These are phyloP conservation scores for Nansenia antarctica DNA, from an alignment of 2,113 vertebrate species.

Conservation along the genomic window DNA sequence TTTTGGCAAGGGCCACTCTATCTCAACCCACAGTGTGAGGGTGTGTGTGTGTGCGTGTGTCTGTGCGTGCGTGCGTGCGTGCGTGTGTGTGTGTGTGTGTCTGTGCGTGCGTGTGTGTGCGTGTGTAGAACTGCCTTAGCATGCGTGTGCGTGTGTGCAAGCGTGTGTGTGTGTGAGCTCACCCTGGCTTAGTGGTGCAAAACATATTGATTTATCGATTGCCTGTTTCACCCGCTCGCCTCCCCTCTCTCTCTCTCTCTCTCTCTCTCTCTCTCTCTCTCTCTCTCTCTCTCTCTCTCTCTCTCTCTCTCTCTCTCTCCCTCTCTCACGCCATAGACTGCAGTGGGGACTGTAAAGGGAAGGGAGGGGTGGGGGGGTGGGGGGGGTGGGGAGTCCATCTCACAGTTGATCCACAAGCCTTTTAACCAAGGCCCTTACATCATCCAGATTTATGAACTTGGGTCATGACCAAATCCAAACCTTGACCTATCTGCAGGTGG, in stretches of 20 bases:
- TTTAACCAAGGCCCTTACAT: conserved; percentile 66
- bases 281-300: background rate
- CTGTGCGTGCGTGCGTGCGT: conserved; percentile 38
- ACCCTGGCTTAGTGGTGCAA: conserved; percentile 72
- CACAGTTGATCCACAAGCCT: conserved; percentile 60
- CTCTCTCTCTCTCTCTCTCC: background rate
- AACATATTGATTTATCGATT: conserved; percentile 79
- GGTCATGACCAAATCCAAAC: conserved; percentile 76
- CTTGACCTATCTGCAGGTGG: conserved; percentile 68
- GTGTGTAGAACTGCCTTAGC: no score
- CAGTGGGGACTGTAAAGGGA: conserved; percentile 56
- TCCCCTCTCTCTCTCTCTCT: conserved; percentile 50
- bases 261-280: conserved; percentile 3
- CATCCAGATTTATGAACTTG: conserved; percentile 73
- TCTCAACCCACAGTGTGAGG: conserved; percentile 66
- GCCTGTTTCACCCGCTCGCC: conserved; percentile 68
- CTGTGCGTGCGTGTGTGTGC: conserved; percentile 36
- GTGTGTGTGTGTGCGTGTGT: conserved; percentile 25
- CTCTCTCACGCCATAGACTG: conserved; percentile 19
- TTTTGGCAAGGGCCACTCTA: conserved; percentile 75
- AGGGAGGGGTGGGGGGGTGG: conserved; percentile 43
- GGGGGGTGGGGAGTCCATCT: conserved; percentile 46
- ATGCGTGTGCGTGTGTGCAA: conserved; percentile 24
- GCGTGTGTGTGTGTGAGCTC: conserved; percentile 67
- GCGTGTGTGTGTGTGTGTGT: conserved; percentile 50